Evolutionary conservation across 2,797 vertebrate species (phyloP), one percentile per base, ranked within the genome.

Genomic region (Phataginus tetradactyla): DNA sequence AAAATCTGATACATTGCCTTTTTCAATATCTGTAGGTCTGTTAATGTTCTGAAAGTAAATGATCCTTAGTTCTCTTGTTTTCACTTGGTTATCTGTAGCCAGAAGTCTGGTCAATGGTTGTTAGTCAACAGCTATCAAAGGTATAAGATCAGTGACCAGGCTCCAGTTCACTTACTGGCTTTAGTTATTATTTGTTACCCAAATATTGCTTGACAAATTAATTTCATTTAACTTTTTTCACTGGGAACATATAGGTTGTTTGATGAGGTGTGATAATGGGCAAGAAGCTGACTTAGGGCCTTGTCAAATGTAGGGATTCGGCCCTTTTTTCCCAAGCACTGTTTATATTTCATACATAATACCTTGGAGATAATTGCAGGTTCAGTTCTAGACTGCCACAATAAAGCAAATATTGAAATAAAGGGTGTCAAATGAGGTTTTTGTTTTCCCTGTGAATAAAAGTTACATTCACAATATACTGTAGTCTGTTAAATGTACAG

Each of bases 221-320:
- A 68, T 86, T 61, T 89, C 61, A 89, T 64, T 53, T 79, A 51
- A 45, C 20, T 37, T 77, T 32, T 78, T 64, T 78, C 25, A 37
- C 63, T 84, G n/a, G 45, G 25, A 64, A 37, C 55, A 79, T 53
- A 80, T 29, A 27, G 25, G 57, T 96, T 45, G 51, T 90, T 96
- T 93, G 77, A 68, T 88, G 89, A 92, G 51, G 63, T 80, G 69
- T 80, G 69, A 59, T 87, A 81, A 78, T 45, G 32, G 66, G 77
- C 42, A 68, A 66, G 90, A 94, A 74, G 21, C 64, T 93, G 77
- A 84, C 25, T 17, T 71, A 72, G 25, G 37, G 25, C n/a, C 71
- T 66, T 93, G 64, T 93, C 51, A 78, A n/a, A 61, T 79, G 14
- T 37, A 63, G 32, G 5, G 29, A 45, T 92, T 78, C 7, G 37